Percentiles rank a stretch among this genome's conserved stretches.
Evolutionary conservation across 2,888 invertebrate genomes (phyloP).

Genomic region (Cinara cedri): DNA sequence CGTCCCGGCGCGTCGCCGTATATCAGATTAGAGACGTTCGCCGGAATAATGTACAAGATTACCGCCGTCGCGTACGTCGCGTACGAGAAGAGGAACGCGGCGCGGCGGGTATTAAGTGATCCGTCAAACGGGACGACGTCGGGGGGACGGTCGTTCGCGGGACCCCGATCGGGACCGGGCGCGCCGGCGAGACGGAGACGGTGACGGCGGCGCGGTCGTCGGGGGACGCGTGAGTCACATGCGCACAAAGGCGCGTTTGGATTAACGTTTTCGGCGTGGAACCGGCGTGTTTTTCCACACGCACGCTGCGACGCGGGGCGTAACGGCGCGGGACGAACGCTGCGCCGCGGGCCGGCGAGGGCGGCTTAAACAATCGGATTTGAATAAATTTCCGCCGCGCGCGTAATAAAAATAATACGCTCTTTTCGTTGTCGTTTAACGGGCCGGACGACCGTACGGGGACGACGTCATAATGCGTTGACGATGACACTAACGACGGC

Average conservation of each 20-base stretch:
- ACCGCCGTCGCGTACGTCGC: background rate
- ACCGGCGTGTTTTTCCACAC: constrained; percentile 3
- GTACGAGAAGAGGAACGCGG: background rate
- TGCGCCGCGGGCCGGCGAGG: background rate
- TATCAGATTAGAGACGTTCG: constrained; percentile 46
- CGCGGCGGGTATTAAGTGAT: constrained; percentile 49
- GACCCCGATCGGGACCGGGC: too few relatives aligned
- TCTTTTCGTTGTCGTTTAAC: constrained; percentile 16
- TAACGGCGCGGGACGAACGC: too few relatives aligned
- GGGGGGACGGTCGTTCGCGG: too few relatives aligned
- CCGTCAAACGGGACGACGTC: constrained; percentile 55
- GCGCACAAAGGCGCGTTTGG: constrained; percentile 29
- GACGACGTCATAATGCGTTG: background rate
- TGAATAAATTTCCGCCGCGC: background rate
- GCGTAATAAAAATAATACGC: constrained; percentile 8
- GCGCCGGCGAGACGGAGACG: background rate
- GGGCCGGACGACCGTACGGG: too few relatives aligned
- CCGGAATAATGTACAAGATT: constrained; percentile 52
- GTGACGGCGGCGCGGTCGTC: background rate
- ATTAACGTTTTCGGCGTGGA: constrained; percentile 24
- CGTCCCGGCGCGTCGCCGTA: constrained; percentile 5
- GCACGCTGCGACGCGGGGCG: too few relatives aligned
- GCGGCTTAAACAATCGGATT: constrained; percentile 48
- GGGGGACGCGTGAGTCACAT: constrained; percentile 50
- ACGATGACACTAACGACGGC: too few relatives aligned